Conservation (phyloP, 1,140 invertebrate genomes). For the Drosophila arizonae region DNA sequence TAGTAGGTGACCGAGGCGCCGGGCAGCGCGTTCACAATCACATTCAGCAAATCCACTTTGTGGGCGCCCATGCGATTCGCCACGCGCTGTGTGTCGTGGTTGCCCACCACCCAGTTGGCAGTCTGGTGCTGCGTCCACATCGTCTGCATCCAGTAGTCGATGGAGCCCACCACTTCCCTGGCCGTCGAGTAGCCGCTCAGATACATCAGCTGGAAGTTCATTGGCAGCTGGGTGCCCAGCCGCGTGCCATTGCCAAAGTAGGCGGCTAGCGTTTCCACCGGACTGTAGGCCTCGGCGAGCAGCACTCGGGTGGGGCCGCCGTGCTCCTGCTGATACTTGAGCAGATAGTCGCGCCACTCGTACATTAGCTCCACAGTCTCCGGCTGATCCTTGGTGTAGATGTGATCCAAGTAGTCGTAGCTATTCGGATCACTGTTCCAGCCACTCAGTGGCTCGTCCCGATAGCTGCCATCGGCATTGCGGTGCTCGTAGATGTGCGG, state of each 20-base stretch:
- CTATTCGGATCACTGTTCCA: conserved; percentile 71
- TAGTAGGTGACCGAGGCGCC: conserved; percentile 90
- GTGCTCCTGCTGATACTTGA: conserved; percentile 81
- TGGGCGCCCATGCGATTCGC: conserved; percentile 85
- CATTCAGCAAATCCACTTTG: conserved; percentile 86
- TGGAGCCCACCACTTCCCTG: conserved; percentile 73
- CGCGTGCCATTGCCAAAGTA: conserved; percentile 85
- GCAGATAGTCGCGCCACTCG: conserved; percentile 84
- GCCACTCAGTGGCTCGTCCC: conserved; percentile 83
- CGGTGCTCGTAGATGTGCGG: conserved; percentile 86
- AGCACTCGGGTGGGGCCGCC: conserved; percentile 85
- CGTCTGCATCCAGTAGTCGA: conserved; percentile 83
- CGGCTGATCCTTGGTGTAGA: conserved; percentile 84
- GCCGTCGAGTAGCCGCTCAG: conserved; percentile 81
- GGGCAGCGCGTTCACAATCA: conserved; percentile 87
- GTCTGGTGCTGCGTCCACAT: conserved; percentile 83
- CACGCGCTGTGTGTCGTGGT: conserved; percentile 86
- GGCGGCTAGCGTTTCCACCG: conserved; percentile 83
- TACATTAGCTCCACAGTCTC: conserved; percentile 84
- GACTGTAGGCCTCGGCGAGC: conserved; percentile 87
- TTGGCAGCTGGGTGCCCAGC: conserved; percentile 85
- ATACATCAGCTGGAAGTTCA: conserved; percentile 85
- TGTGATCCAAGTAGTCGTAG: conserved; percentile 84
- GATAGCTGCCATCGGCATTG: conserved; percentile 83
- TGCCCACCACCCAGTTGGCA: conserved; percentile 85